Evolutionary conservation across 2,113 vertebrate species (phyloP), one percentile per base, ranked within the genome.

Genomic region (Montifringilla adamsi): DNA sequence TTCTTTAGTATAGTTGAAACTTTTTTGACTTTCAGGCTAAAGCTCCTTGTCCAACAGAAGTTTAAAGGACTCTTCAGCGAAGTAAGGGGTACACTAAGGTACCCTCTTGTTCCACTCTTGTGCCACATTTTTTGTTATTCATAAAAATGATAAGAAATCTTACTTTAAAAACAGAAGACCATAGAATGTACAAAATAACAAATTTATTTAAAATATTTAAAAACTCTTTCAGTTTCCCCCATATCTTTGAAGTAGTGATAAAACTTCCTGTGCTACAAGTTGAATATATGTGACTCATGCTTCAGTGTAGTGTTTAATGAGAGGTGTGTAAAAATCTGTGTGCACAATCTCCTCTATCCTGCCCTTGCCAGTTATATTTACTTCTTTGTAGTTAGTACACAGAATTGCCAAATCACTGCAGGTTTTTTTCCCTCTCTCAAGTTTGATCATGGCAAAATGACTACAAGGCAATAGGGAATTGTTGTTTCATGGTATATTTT

Each of bases 211-310:
- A 77, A 91, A 44, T 66, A 63, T 11, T 9, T 62, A 1, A 68
- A 62, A 88, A 60, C 16, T 26, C 31, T 13, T 50, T n/a, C 2
- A 2, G 6, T 66, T 76, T 1, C 0, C 13, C 4, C 11, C 8
- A 9, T 15, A 7, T 2, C 2, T 85, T 70, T 64, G 44, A 73
- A 95, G 49, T 23, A 68, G 37, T 72, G 66, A 64, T 60, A 77
- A 72, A 88, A 52, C 3, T 53, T 63, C 24, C 5, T 53, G 1
- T 47, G 16, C 20, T 84, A 31, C 6, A 56, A 49, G 19, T 55
- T 60, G 30, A 16, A 76, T 69, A 50, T 69, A 55, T 10, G 1
- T 27, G 24, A 60, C 41, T 43, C 2, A 5, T 47, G 43, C n/a
- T 80, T 66, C 41, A 44, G 37, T 66, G 17, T 69, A 66, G 10